Evolutionary conservation across 2,888 invertebrate genomes (phyloP).

Genomic region (Xanthostigma xanthostigma): DNA sequence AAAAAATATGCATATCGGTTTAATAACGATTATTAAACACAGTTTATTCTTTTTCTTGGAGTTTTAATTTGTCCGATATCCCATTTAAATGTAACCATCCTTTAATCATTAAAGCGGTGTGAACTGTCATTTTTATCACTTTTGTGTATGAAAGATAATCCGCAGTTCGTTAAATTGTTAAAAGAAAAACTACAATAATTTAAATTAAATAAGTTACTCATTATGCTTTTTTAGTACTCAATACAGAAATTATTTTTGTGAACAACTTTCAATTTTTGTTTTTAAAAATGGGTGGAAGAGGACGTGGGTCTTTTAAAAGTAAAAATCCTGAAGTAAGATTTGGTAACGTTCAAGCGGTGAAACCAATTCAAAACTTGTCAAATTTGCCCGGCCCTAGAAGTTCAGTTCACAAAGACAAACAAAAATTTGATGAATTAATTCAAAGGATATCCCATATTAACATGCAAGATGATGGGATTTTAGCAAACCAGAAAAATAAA

Average conservation of each 20-base stretch:
- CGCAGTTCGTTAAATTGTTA: no score
- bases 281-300: constrained; percentile 2
- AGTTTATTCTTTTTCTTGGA: no score
- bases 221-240: no score
- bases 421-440: constrained; percentile 17
- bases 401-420: neutral
- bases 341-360: neutral
- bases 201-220: no score
- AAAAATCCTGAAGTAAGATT: constrained; percentile 1
- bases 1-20: no score
- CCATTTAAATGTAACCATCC: no score
- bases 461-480: constrained; percentile 25
- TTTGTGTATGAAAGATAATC: no score
- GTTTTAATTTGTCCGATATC: no score
- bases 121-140: no score
- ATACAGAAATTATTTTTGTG: neutral
- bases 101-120: no score
- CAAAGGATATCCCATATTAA: constrained; percentile 20
- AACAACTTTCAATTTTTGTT: neutral
- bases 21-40: no score
- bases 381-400: neutral
- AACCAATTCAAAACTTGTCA: neutral
- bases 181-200: no score
- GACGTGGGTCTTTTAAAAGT: neutral
- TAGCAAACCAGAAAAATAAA: constrained; percentile 25